Base-by-base conservation (phyloP, 35 echinoderm and acorn worm genomes). In the Acanthaster planci region DNA sequence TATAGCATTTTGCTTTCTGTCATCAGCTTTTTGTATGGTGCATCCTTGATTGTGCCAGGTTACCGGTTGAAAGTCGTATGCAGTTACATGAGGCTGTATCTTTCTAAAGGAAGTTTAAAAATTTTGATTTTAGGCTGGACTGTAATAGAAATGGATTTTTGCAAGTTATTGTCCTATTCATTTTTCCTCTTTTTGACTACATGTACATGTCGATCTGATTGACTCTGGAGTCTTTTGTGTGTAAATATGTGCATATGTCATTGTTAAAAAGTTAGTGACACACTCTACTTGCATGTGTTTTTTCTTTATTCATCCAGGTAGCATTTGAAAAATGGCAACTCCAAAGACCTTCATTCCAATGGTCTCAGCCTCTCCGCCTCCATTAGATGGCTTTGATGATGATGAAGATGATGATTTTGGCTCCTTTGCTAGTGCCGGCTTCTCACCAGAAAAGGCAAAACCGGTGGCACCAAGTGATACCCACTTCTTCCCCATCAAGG, bases 321-420 rank as follows among this genome's bases (percentile, higher is more conserved):
- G 77, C 29, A 29, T 72, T 37, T 60, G 9, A 80, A 85, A n/a
- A 19, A 93, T 93, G 91, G 86, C 79, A 7, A 31, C 91, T 21
- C 67, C 91, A 9, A 82, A 81, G 80, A 80, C 85, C 14, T 93
- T 93, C 75, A 93, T 93, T 35, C 91, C 91, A 15, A 93, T 93
- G 91, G 91, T 93, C 15, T 88, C 91, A 10, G 77, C 91, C 26
- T 84, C 91, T 22, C 91, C 91, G 12, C 91, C 91, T 14, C 87
- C 87, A 52, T 79, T 88, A 59, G 91, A 93, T 88, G 91, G 79
- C 40, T 85, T 77, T 47, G 86, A 80, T 64, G 83, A 86, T 39
- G 89, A 91, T 18, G 91, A 93, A n/a, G 91, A 93, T 10, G 91
- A 93, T 72, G 91, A 93, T 39, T 93, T 93, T 84, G 84, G 91